Percentiles rank a stretch among this genome's conserved stretches.
These are phyloP conservation scores for Erpetoichthys calabaricus DNA, from an alignment of 2,797 vertebrate species.

Conservation along the genomic window DNA sequence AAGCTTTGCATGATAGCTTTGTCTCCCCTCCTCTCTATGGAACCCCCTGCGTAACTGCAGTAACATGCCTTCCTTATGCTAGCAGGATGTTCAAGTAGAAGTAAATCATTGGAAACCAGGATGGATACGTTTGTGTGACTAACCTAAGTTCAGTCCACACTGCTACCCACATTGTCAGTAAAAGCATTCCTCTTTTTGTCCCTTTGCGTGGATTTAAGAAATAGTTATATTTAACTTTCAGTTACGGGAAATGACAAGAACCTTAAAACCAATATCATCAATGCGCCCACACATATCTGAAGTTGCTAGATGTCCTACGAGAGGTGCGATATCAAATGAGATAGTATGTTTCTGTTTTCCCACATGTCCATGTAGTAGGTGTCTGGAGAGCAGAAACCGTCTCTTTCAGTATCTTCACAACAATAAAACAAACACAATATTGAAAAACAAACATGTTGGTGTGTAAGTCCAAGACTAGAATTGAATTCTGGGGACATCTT, in stretches of 20 bases:
- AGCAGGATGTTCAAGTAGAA: too few species aligned
- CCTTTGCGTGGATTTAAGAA: conserved; percentile 4
- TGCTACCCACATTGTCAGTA: conserved; percentile 4
- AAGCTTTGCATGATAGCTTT: too few species aligned
- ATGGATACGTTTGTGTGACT: too few species aligned
- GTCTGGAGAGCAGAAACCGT: background rate
- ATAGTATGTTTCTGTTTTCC: background rate
- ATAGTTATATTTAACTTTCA: conserved; percentile 1
- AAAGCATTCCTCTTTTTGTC: background rate
- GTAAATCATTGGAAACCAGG: too few species aligned
- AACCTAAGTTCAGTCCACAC: background rate
- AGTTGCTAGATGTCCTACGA: background rate
- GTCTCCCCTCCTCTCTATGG: too few species aligned
- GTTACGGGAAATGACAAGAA: conserved; percentile 13
- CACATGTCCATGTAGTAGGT: conserved; percentile 4
- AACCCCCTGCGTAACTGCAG: too few species aligned
- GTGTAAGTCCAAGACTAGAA: background rate
- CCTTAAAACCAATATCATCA: conserved; percentile 1
- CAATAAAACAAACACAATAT: background rate
- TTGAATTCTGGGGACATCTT: too few species aligned
- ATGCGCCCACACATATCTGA: background rate
- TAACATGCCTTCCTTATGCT: too few species aligned
- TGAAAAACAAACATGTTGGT: background rate
- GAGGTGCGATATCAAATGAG: conserved; percentile 1
- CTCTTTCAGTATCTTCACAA: background rate